Base-by-base conservation (phyloP, 2,888 invertebrate species). In the Napeogenes inachia region DNA sequence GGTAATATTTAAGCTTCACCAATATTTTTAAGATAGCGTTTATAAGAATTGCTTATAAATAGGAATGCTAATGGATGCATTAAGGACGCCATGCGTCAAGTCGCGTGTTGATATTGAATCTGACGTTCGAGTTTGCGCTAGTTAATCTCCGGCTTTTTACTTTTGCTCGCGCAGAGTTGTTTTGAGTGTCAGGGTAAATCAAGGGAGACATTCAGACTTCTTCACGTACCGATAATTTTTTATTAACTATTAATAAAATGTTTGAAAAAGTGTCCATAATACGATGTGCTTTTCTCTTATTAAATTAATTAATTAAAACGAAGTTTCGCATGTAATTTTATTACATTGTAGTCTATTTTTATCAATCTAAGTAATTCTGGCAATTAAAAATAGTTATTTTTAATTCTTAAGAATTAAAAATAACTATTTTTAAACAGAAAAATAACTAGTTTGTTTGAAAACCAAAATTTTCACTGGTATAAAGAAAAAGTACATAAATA, bases 101-200 rank as follows among this genome's bases (percentile, higher is more conserved):
- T 86, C 74, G 86, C 87, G 84, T 87, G 87, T 83, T 76, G 84
- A 83, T 81, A 78, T 79, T 75, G 77, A 74, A 80, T 81, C 82
- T 74, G 71, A 71, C 61, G 70, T 68, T 63, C 68, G 66, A 68
- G 69, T 71, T 71, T 68, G 71, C 67, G 73, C 72, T 77, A 75
- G 75, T 84, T 81, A 80, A 82, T 85, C 78, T 76, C 75, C 71
- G n/a, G 73, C 73, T 81, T 84, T 82, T 82, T 79, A 72, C 75
- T 68, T 59, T 72, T 69, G 67, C 71, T 66, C 62, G 65, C 72
- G 65, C 71, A 71, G 75, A 75, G 77, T 73, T 73, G 71, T 66
- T 77, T 79, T 81, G 79, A 79, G 74, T 73, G 76, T 76, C 79
- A 77, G 75, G 72, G 73, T 75, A 71, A 73, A 76, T 78, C 74